Base-by-base conservation (phyloP, 2,797 vertebrate species). In the Phylloscopus collybita region DNA sequence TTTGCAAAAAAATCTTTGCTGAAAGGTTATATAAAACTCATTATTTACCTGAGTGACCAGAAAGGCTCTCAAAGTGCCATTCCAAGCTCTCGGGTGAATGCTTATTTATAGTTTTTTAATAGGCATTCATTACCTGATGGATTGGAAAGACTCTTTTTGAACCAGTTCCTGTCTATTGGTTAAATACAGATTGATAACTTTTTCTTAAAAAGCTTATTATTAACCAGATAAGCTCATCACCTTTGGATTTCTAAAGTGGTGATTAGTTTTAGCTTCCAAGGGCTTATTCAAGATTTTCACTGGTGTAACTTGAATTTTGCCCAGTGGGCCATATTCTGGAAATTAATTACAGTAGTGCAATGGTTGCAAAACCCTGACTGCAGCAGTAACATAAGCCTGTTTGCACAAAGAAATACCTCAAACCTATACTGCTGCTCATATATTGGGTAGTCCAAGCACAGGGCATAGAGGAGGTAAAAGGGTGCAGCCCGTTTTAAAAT, bases 101-200 rank as follows among this genome's bases (percentile, higher is more conserved):
- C 91, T 93, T 97, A 97, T 97, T 96, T 96, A 96, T 96, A 96
- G 94, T 90, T 95, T 96, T 97, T 96, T 96, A 95, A 95, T 95
- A 95, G 92, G 93, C 61, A 92, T 93, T 94, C 95, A 94, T 94
- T 95, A 95, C 89, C 93, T 93, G 94, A 97, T 95, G 87, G 84
- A 96, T 94, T 95, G 95, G 86, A 97, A 95, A 91, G 83, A 85
- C 49, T 90, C 53, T 95, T 90, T 75, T 60, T 61, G 84, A 93
- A 89, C 71, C 79, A 81, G 92, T 86, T 92, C 94, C 62, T 40
- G 42, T 78, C 84, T 93, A 67, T 66, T 71, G 91, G 62, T 74
- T 94, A 95, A 97, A 90, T 78, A 60, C 70, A 94, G 82, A 78
- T 85, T 93, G 84, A 94, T 91, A 91, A 75, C 57, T 89, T 93